Evolutionary conservation across 2,888 invertebrate genomes (phyloP).

Genomic region (Erynnis tages): DNA sequence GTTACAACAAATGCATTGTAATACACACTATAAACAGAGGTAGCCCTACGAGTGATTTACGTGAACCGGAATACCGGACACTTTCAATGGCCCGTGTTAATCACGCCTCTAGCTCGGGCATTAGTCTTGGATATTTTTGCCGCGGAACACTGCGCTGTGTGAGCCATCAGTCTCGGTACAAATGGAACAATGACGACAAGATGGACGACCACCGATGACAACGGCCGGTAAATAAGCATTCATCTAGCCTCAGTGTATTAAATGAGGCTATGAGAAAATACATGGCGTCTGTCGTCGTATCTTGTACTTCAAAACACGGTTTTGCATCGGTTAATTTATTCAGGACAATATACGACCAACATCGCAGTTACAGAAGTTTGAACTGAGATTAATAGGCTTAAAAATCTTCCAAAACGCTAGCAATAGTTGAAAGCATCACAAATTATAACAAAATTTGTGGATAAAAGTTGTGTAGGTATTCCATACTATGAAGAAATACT

Average conservation of each 20-base stretch:
- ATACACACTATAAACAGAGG: neutral
- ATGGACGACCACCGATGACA: conserved; percentile 21
- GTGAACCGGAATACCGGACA: conserved; percentile 22
- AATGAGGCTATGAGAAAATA: neutral
- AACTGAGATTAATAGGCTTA: too few species aligned
- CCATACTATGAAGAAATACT: too few species aligned
- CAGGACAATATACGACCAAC: too few species aligned
- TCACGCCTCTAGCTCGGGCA: conserved; percentile 24
- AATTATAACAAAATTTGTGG: too few species aligned
- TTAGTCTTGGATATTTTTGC: conserved; percentile 25
- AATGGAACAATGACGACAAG: conserved; percentile 14
- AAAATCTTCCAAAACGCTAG: too few species aligned
- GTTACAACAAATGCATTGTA: too few species aligned
- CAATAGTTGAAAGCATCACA: too few species aligned
- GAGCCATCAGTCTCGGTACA: conserved; percentile 12
- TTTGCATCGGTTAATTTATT: too few species aligned
- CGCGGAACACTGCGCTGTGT: conserved; percentile 10
- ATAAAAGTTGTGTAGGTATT: too few species aligned
- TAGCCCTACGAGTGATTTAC: conserved; percentile 15
- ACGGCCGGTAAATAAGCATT: neutral
- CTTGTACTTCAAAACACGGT: too few species aligned
- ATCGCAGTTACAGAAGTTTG: too few species aligned
- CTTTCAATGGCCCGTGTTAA: conserved; percentile 24
- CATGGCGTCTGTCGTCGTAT: neutral
- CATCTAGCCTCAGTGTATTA: neutral